Evolutionary conservation across 2,113 vertebrate species (phyloP), one percentile per base, ranked within the genome.

Genomic region (Rhinopomastus cyanomelas): DNA sequence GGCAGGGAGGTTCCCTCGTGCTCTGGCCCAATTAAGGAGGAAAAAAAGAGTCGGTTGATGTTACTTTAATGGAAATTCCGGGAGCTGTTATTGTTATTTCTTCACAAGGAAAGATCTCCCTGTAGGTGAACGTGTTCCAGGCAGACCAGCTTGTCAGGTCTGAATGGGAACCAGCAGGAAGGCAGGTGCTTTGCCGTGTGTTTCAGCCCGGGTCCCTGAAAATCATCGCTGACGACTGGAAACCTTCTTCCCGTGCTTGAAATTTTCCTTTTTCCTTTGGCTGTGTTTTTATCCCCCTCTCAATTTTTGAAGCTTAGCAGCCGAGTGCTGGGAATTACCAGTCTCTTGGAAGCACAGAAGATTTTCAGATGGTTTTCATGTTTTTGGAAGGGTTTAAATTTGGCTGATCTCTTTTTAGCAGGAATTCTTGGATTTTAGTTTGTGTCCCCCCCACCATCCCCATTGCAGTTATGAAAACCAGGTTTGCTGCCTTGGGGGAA

Each of bases 401-500:
- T 95, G 92, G 92, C 95, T 71, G 80, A 78, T 92, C 62, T 60
- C 76, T 89, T 94, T 42, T 62, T 18, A 49, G 69, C 8, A 85
- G 68, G 72, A 96, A 96, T 95, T 95, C 78, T 64, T 91, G 78
- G 81, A 89, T 91, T 60, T 25, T 17, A 26, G 15, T 52, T 51
- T 36, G 1, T 2, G 4, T n/a, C 14, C 37, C 11, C 6, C 20
- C 16, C 25, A n/a, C n/a, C n/a, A n/a, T 81, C 62, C 61, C 60
- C 29, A 89, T 88, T 68, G n/a, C 74, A 60, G 61, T 96, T 97
- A 96, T 96, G 87, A 95, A 92, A 96, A 96, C 51, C 95, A 96
- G 92, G 83, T 93, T 95, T 89, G 88, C 53, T 92, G 78, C 91
- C 90, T 83, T 85, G 89, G 89, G 90, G 88, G 87, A 64, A 88